phyloP scores from a whole-genome alignment of 2,888 invertebrate species.

The Chesias legatella region DNA sequence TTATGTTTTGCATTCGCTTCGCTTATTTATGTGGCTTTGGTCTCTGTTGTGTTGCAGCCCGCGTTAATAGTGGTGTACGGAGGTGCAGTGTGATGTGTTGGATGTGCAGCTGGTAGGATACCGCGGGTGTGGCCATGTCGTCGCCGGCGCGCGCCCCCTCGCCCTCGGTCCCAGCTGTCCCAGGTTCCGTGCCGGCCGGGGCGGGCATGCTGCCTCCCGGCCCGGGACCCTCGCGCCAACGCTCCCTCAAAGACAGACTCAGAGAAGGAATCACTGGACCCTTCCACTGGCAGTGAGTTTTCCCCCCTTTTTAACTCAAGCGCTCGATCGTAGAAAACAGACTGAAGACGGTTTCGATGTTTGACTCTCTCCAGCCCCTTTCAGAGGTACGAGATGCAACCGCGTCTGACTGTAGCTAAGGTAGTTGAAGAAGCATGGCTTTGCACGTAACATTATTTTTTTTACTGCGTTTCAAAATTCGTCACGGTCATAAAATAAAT shows the following conservation, averaged over 20 bases:
- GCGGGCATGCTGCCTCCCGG: conserved; percentile 71
- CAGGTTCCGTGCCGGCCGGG: conserved; percentile 57
- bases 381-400: not conserved
- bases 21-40: conserved; percentile 75
- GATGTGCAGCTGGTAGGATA: conserved; percentile 42
- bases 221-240: conserved; percentile 84
- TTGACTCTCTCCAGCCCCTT: not conserved
- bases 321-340: conserved; percentile 11
- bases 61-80: conserved; percentile 63
- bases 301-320: conserved; percentile 18
- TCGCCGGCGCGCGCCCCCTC: conserved; percentile 66
- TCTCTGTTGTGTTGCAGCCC: conserved; percentile 73
- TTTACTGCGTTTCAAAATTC: conserved; percentile 4
- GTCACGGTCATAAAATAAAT: conserved; percentile 15
- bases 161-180: conserved; percentile 30
- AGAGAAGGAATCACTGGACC: conserved; percentile 89
- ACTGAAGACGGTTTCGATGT: conserved; percentile 17
- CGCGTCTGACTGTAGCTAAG: conserved; percentile 17
- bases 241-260: conserved; percentile 88
- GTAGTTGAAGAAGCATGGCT: conserved; percentile 24
- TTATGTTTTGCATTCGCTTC: conserved; percentile 48
- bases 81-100: conserved; percentile 56
- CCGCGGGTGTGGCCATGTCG: conserved; percentile 54
- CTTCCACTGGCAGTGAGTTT: conserved; percentile 90
- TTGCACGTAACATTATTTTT: conserved; percentile 14